These are phyloP conservation scores for Antennarius maculatus DNA, from an alignment of 2,797 vertebrate species.

Conservation along the genomic window DNA sequence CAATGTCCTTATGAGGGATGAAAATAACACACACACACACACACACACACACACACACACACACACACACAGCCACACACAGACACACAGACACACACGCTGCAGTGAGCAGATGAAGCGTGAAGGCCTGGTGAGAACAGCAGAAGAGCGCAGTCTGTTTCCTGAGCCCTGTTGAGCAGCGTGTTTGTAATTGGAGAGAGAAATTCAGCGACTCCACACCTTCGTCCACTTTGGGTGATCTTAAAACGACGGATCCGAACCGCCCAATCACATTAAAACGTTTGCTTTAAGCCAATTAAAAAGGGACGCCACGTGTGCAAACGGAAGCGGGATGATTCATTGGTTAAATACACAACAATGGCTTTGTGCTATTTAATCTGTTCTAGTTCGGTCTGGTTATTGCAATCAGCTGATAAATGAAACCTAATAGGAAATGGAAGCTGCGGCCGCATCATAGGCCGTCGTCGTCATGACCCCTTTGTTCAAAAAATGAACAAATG, in stretches of 20 bases:
- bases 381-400: no score
- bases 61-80: neutral
- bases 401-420: no score
- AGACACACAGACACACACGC: neutral
- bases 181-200: conserved; percentile 14
- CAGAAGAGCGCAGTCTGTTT: conserved; percentile 31
- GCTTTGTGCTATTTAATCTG: no score
- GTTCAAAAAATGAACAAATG: conserved; percentile 20
- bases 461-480: no score
- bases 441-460: no score
- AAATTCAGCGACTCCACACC: conserved; percentile 7
- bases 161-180: conserved; percentile 11
- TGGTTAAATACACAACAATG: no score
- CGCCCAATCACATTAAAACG: neutral
- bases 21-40: neutral
- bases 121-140: conserved; percentile 35
- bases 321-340: no score
- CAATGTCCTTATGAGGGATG: no score
- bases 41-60: neutral
- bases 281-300: neutral
- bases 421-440: no score
- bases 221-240: neutral
- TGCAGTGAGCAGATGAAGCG: conserved; percentile 41
- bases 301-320: neutral
- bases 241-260: neutral